Evolutionary conservation across 2,113 vertebrate species (phyloP).

Genomic region (Caloenas nicobarica): DNA sequence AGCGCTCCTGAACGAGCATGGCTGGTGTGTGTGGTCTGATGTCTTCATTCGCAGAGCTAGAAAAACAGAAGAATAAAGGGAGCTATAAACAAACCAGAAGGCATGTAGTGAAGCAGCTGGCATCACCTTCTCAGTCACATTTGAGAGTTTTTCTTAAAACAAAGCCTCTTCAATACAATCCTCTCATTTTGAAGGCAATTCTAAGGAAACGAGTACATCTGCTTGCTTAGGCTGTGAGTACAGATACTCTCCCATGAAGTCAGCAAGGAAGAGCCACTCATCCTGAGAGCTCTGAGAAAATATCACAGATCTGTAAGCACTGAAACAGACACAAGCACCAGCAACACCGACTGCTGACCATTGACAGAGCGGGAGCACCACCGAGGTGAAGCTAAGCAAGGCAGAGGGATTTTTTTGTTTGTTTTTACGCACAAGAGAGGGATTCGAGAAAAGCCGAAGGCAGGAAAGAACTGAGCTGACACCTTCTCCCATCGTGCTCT

Average conservation of each 20-base stretch:
- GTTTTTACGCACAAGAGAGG: background rate
- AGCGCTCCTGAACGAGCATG: fast-evolving
- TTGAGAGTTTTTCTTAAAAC: background rate
- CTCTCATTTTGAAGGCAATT: background rate
- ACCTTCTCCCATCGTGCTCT: fast-evolving
- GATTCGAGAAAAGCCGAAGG: background rate
- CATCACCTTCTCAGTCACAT: background rate
- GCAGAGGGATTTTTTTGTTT: background rate
- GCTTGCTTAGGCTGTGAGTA: background rate
- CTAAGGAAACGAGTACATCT: background rate
- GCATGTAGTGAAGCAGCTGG: background rate
- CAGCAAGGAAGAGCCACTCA: background rate
- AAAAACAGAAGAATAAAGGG: background rate
- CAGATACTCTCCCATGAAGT: background rate
- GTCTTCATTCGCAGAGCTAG: background rate
- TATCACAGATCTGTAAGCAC: background rate
- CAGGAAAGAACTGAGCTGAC: background rate
- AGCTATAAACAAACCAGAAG: background rate
- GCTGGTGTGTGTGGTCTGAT: fast-evolving
- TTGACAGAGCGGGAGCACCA: fast-evolving
- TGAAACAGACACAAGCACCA: background rate
- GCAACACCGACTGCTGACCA: background rate
- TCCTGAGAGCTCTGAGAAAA: background rate
- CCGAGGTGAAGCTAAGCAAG: background rate
- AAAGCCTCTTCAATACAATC: background rate